Conservation (phyloP, 2,113 vertebrate species). For the Seriola dumerili region DNA sequence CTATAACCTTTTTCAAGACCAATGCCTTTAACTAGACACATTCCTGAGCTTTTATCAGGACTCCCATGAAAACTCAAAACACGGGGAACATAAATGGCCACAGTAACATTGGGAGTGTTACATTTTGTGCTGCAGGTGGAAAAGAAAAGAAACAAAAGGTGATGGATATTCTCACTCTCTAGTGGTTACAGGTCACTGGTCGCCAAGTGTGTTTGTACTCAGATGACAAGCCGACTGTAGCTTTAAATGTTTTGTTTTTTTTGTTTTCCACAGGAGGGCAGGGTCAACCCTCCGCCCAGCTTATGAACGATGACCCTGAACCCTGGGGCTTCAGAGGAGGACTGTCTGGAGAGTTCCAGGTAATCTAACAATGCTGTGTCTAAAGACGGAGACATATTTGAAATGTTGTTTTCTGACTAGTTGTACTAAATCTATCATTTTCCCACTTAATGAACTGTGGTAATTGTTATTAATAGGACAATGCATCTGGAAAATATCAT, state of each 20-base stretch:
- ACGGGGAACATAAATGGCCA: not conserved
- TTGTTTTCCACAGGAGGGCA: constrained; percentile 87
- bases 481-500: not conserved
- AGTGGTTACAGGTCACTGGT: not conserved
- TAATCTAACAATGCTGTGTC: constrained; percentile 64
- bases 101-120: not conserved
- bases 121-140: too few species aligned
- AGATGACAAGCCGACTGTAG: not conserved
- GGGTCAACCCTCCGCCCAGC: constrained; percentile 91
- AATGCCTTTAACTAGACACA: not conserved
- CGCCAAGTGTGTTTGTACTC: not conserved
- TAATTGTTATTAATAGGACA: not conserved
- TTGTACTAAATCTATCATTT: not conserved
- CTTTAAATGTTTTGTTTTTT: not conserved
- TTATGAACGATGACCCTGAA: constrained; percentile 95
- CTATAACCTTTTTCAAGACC: not conserved
- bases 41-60: not conserved
- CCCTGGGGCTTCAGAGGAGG: constrained; percentile 99
- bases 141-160: too few species aligned
- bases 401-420: not conserved
- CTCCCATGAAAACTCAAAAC: not conserved
- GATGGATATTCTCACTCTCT: not conserved
- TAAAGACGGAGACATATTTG: not conserved
- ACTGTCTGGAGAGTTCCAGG: constrained; percentile 99
- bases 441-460: not conserved